Conservation (phyloP, 2,888 invertebrate genomes). For the Erebia aethiops region DNA sequence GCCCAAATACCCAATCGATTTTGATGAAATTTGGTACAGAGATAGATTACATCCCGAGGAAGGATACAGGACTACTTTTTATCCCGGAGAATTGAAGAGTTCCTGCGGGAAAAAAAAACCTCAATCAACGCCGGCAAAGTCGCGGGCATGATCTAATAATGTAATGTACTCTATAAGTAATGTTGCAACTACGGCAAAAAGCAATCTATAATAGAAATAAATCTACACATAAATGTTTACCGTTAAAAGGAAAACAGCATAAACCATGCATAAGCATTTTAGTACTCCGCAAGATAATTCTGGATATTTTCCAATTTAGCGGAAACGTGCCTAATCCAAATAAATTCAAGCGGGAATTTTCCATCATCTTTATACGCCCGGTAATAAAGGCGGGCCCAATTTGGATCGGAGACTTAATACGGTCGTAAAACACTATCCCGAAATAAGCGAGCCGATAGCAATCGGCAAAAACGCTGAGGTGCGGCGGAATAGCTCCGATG, state of each 20-base stretch:
- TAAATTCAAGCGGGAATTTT: constrained; percentile 48
- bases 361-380: constrained; percentile 47
- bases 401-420: constrained; percentile 47
- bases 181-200: too few species aligned
- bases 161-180: too few species aligned
- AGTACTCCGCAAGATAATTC: constrained; percentile 25
- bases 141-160: too few species aligned
- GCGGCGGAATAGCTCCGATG: constrained; percentile 24
- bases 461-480: constrained; percentile 40
- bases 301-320: constrained; percentile 38
- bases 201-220: too few species aligned
- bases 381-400: constrained; percentile 48
- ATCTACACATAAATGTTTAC: neutral
- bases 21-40: too few species aligned
- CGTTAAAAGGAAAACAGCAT: constrained; percentile 9
- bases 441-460: constrained; percentile 44
- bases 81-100: too few species aligned
- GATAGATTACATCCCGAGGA: too few species aligned
- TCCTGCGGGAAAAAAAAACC: too few species aligned
- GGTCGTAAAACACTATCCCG: constrained; percentile 48
- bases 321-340: constrained; percentile 36
- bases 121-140: too few species aligned
- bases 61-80: too few species aligned
- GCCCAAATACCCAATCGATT: too few species aligned
- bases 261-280: constrained; percentile 3